These are phyloP conservation scores for Nemopilema nomurai DNA, from an alignment of 30 jellyfish, hydroid and myxozoan genomes.

Conservation along the genomic window DNA sequence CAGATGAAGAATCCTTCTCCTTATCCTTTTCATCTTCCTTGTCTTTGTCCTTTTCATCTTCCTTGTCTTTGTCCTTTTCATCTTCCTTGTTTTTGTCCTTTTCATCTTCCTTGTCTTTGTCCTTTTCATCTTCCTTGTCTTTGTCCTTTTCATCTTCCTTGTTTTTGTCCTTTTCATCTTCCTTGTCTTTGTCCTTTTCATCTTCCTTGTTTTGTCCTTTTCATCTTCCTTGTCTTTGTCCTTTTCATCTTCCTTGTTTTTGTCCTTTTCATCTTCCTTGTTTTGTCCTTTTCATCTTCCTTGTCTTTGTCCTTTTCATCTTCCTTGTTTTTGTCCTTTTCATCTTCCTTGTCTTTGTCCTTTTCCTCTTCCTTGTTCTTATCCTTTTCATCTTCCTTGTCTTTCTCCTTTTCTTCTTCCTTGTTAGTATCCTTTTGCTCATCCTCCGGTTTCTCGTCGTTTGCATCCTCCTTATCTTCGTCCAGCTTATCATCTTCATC, in stretches of 20 bases:
- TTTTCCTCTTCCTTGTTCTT: neutral
- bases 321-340: neutral
- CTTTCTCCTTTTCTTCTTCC: neutral
- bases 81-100: constrained; percentile 1
- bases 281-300: constrained; percentile 11
- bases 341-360: neutral
- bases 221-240: constrained; percentile 16
- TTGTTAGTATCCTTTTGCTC: neutral
- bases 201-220: constrained; percentile 4
- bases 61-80: neutral
- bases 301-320: neutral
- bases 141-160: constrained; percentile 13
- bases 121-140: constrained; percentile 7
- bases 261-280: constrained; percentile 5
- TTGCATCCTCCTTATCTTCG: neutral
- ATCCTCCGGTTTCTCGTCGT: neutral
- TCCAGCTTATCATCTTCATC: neutral
- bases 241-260: neutral
- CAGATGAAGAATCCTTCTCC: neutral
- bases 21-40: constrained; percentile 5
- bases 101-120: neutral
- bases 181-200: neutral
- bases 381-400: neutral
- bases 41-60: neutral
- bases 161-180: constrained; percentile 10